A percentile compares a stretch with the other conserved stretches of the same genome.
Conservation (phyloP, 2,888 invertebrate species). For the Platycheirus albimanus region DNA sequence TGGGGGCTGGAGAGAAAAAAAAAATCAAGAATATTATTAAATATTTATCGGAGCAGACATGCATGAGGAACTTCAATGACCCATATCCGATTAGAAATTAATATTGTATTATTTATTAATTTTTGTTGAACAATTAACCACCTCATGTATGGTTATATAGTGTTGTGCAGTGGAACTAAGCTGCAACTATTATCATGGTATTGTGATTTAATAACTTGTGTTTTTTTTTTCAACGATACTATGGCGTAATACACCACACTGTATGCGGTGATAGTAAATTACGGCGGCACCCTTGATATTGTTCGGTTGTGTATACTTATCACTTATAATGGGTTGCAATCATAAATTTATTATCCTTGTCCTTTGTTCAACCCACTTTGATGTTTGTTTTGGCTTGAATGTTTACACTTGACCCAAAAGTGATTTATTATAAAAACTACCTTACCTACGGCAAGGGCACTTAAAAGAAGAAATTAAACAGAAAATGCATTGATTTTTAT, state of each 20-base stretch:
- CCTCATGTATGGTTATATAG: background rate
- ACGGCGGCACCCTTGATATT: conserved; percentile 41
- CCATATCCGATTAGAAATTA: conserved; percentile 63
- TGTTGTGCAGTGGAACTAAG: background rate
- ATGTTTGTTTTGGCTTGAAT: conserved; percentile 56
- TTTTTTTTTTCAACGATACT: too few species aligned
- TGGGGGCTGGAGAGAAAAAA: conserved; percentile 5
- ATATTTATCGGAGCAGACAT: conserved; percentile 15
- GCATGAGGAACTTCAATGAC: conserved; percentile 51
- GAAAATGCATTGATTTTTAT: too few species aligned
- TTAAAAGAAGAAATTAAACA: too few species aligned
- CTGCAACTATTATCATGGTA: conserved; percentile 3
- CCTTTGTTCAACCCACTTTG: conserved; percentile 38
- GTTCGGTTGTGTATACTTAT: conserved; percentile 59
- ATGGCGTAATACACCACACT: too few species aligned
- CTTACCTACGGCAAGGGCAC: too few species aligned
- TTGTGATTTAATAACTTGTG: too few species aligned
- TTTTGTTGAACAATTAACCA: conserved; percentile 41
- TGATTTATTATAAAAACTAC: conserved; percentile 49
- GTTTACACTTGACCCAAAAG: conserved; percentile 60
- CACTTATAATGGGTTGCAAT: conserved; percentile 52
- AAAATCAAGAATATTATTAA: background rate
- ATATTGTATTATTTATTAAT: conserved; percentile 64
- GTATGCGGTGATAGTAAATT: conserved; percentile 31
- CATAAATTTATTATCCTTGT: conserved; percentile 53